These are phyloP conservation scores for Tenualosa thibaudeaui DNA, from an alignment of 2,797 vertebrate genomes.

Conservation along the genomic window DNA sequence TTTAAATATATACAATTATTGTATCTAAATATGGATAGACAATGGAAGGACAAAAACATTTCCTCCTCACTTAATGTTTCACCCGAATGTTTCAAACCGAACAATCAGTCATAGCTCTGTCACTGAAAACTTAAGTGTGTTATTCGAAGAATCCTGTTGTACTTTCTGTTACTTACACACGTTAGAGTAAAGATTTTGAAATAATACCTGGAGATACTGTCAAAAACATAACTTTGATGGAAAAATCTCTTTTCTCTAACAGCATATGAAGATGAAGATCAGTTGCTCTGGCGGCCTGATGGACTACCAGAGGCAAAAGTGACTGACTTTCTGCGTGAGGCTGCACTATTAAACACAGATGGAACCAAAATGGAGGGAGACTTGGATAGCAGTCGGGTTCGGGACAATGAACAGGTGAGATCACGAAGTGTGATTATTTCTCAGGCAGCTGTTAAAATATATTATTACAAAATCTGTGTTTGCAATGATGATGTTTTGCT, in stretches of 20 bases:
- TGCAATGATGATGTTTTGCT: no score
- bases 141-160: neutral
- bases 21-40: neutral
- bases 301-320: slow-evolving; percentile 81
- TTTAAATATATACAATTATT: no score
- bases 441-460: neutral
- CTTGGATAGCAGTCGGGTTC: slow-evolving; percentile 69
- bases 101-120: neutral
- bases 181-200: neutral
- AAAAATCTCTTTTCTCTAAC: no score
- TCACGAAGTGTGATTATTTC: neutral
- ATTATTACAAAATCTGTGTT: neutral
- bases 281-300: slow-evolving; percentile 82
- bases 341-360: slow-evolving; percentile 47
- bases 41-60: neutral
- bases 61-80: neutral
- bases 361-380: slow-evolving; percentile 70
- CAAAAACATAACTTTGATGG: no score
- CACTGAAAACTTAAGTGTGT: neutral
- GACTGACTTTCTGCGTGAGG: slow-evolving; percentile 81
- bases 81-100: neutral
- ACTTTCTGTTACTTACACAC: neutral
- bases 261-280: slow-evolving; percentile 84
- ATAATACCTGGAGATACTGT: neutral
- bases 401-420: slow-evolving; percentile 71